phyloP scores from a whole-genome alignment of 2,888 invertebrate species.

The Volucella inflata region DNA sequence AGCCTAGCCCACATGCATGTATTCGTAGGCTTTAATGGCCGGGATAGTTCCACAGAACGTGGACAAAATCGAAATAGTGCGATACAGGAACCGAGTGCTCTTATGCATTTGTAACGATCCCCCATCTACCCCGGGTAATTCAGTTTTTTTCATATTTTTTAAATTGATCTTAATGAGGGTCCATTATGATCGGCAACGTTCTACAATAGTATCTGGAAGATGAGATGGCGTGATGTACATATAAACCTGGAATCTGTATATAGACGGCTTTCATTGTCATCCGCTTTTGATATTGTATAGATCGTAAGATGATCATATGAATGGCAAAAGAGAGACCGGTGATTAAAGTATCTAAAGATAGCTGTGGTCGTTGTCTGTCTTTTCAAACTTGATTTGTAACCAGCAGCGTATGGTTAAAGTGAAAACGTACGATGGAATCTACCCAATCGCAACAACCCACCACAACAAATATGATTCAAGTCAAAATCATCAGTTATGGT shows the following conservation, averaged over 20 bases:
- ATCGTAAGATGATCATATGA: conserved; percentile 26
- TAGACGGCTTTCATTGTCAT: background rate
- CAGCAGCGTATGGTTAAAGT: conserved; percentile 19
- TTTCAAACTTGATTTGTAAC: conserved; percentile 16
- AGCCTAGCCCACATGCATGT: conserved; percentile 4
- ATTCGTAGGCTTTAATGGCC: background rate
- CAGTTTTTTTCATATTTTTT: conserved; percentile 19
- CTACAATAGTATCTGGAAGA: conserved; percentile 46
- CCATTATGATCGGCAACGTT: conserved; percentile 47
- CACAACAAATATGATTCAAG: conserved; percentile 43
- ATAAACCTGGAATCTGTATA: background rate
- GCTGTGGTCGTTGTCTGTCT: conserved; percentile 6
- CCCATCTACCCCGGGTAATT: background rate
- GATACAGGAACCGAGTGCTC: background rate
- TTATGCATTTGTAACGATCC: background rate
- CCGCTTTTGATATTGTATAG: background rate
- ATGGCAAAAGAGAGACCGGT: conserved; percentile 13
- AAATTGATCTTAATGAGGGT: conserved; percentile 64
- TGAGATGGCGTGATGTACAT: conserved; percentile 61
- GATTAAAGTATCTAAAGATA: conserved; percentile 1
- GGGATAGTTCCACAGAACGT: background rate
- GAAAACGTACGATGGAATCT: conserved; percentile 57
- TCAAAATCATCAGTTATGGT: conserved; percentile 15
- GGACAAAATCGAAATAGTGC: conserved; percentile 38
- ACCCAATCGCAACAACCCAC: conserved; percentile 42